Evolutionary conservation across 2,797 vertebrate genomes (phyloP).

Genomic region (Spheniscus humboldti): DNA sequence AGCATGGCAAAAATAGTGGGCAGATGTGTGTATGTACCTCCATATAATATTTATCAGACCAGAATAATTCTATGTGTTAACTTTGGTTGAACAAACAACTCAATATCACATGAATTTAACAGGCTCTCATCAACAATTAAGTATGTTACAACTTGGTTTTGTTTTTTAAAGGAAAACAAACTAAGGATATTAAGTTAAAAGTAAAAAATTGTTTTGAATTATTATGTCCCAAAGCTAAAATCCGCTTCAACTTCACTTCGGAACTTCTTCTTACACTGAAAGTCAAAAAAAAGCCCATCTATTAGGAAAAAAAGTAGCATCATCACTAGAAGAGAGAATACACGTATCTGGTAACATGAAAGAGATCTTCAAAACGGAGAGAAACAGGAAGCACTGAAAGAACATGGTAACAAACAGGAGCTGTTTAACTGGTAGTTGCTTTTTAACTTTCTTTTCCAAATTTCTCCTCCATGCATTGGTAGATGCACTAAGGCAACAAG

Average conservation of each 20-base stretch:
- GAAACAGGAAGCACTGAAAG: neutral
- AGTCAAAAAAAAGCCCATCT: neutral
- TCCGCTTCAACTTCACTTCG: neutral
- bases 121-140: neutral
- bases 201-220: neutral
- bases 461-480: neutral
- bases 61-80: neutral
- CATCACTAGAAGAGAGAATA: neutral
- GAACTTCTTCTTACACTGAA: neutral
- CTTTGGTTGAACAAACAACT: neutral
- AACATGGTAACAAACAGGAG: neutral
- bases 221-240: neutral
- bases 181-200: neutral
- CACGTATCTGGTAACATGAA: neutral
- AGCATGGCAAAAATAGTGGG: neutral
- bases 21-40: neutral
- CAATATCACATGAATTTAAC: neutral
- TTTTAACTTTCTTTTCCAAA: neutral
- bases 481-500: constrained; percentile 26
- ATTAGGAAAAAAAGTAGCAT: neutral
- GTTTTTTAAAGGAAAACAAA: neutral
- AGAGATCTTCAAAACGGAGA: neutral
- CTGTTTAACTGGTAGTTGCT: neutral
- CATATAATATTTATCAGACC: neutral
- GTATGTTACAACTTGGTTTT: neutral